A percentile compares a stretch with the other conserved stretches of the same genome.
These are phyloP conservation scores for Amphimedon queenslandica DNA, from an alignment of 37 sponge, comb jelly and placozoan species.

Conservation along the genomic window DNA sequence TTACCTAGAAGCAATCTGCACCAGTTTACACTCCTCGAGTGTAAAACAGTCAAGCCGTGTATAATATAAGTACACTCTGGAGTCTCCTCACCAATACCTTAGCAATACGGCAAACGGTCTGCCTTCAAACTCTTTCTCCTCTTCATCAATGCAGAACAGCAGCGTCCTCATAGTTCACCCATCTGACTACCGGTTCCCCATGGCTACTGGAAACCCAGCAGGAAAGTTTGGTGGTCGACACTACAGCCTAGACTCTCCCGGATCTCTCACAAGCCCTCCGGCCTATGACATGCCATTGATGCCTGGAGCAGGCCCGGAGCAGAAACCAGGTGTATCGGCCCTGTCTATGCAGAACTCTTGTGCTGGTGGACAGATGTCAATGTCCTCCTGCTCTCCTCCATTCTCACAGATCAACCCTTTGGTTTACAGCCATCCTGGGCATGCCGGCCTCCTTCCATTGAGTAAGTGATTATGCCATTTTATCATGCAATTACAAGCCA, in stretches of 20 bases:
- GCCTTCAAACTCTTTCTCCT: too few species aligned
- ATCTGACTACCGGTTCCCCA: conserved; percentile 36
- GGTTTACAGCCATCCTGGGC: not conserved
- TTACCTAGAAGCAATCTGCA: too few species aligned
- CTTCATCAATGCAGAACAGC: conserved; percentile 49
- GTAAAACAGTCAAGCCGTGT: too few species aligned
- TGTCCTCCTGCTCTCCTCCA: too few species aligned
- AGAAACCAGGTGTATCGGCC: not conserved
- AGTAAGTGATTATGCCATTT: not conserved
- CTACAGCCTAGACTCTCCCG: conserved; percentile 54
- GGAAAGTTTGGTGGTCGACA: conserved; percentile 20
- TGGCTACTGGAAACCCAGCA: conserved; percentile 32
- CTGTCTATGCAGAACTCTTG: not conserved
- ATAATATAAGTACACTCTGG: too few species aligned
- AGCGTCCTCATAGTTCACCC: conserved; percentile 66
- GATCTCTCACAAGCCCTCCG: conserved; percentile 54
- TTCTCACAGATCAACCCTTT: not conserved
- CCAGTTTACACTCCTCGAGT: too few species aligned
- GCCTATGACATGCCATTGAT: conserved; percentile 21
- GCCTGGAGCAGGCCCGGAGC: too few species aligned
- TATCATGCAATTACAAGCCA: not conserved
- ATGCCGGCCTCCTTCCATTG: not conserved
- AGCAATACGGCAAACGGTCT: too few species aligned
- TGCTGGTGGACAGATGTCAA: not conserved
- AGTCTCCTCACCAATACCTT: too few species aligned